Conservation (phyloP, 2,888 invertebrate species). For the Rotaria magnacalcarata region DNA sequence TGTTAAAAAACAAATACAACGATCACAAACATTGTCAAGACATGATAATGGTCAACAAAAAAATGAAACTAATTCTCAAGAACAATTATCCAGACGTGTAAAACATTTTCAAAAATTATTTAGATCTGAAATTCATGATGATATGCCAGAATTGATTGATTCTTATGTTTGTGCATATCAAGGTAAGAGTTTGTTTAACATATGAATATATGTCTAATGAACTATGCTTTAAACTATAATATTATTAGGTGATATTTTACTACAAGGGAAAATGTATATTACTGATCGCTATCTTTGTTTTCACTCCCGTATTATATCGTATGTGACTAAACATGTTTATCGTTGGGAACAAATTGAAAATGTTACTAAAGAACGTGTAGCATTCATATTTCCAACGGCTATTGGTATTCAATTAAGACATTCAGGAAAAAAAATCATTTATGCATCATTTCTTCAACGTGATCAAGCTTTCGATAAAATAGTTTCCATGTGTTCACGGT, state of each 20-base stretch:
- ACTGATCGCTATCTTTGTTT: constrained; percentile 32
- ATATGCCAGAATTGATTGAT: constrained; percentile 31
- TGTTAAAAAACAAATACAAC: neutral
- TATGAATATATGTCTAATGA: neutral
- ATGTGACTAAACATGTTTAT: constrained; percentile 35
- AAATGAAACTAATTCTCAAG: neutral
- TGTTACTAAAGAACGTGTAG: constrained; percentile 16
- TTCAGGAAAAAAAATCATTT: neutral
- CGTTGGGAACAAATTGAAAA: constrained; percentile 28
- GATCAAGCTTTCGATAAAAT: constrained; percentile 29
- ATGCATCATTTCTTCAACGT: constrained; percentile 26
- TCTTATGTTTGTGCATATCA: constrained; percentile 23
- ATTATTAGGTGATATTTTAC: neutral
- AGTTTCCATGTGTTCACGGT: neutral
- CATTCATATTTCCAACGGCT: constrained; percentile 19
- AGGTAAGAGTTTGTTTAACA: neutral
- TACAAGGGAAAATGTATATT: constrained; percentile 37
- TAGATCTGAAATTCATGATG: neutral
- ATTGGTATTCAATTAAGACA: constrained; percentile 13
- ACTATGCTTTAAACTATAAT: too few relatives aligned
- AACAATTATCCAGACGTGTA: neutral
- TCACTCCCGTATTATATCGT: constrained; percentile 14
- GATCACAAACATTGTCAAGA: neutral
- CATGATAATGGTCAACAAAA: neutral
- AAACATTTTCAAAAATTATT: constrained; percentile 35